Evolutionary conservation across 2,113 vertebrate species (phyloP), one percentile per base, ranked within the genome.

Genomic region (Crotalus horridus): DNA sequence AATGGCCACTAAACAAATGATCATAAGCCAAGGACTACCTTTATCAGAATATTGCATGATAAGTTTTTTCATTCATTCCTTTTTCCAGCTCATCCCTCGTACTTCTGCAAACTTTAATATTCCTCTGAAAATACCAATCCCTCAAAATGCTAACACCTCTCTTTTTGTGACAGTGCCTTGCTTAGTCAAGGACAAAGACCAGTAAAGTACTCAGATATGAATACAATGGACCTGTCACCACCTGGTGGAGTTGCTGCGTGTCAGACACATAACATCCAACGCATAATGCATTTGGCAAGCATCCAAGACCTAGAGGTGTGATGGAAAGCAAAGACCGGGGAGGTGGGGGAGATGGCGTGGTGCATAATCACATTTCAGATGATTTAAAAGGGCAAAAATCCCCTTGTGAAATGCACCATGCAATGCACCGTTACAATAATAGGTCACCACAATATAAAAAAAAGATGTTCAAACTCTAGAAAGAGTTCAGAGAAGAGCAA

Each of bases 341-440:
- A 10, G 9, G 15, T 1, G n/a, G 2, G n/a, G 5, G 64, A 69
- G 12, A 4, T 2, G n/a, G 69, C 0, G 2, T 6, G 15, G 15
- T 1, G 2, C n/a, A 81, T 39, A 81, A 81, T 81, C 69, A 39
- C 69, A 81, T 81, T 81, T 81, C 15, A 39, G 69, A 81, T 39
- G n/a, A 74, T 81, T 39, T 17, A 81, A 81, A 81, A 39, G 69
- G 69, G 69, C 17, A 39, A 7, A 81, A 74, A 39, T 48, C 13
- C n/a, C 1, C 33, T 69, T 8, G 15, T 39, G 1, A 8, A 21
- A 39, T 15, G 15, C 69, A 81, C 33, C 2, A 2, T 81, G n/a
- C 64, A 33, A 17, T 33, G 6, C 5, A 13, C 69, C 1, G 2
- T 74, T 74, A 69, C 64, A 33, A 74, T 26, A 0, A 74, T 26